Percentiles rank a stretch among this genome's conserved stretches.
Conservation (phyloP, 2,113 vertebrate genomes). For the Chelonoidis abingdonii region DNA sequence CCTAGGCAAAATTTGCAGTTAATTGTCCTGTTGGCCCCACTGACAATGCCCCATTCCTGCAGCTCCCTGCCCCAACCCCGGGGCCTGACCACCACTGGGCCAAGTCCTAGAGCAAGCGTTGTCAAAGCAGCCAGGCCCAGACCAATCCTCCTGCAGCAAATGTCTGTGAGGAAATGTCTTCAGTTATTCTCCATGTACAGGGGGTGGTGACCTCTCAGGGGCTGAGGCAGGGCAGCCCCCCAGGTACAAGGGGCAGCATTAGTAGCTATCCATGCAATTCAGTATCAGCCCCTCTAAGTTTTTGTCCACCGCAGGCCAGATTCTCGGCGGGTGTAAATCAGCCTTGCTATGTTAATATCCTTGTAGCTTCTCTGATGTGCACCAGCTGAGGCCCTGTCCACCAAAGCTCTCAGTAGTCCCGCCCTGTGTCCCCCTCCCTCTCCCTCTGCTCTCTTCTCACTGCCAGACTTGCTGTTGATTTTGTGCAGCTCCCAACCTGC, state of each 20-base stretch:
- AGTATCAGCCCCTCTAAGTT: not conserved
- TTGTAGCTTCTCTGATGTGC: not conserved
- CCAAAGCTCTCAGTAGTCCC: not conserved
- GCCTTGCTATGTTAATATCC: rapidly evolving
- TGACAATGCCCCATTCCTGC: not conserved
- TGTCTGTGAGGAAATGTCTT: not conserved
- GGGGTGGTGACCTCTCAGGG: not conserved
- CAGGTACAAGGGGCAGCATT: not conserved
- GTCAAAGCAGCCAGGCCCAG: not conserved
- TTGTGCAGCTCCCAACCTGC: conserved; percentile 60
- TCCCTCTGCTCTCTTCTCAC: not conserved
- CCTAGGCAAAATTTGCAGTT: not conserved
- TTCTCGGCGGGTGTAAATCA: not conserved
- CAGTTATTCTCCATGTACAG: not conserved
- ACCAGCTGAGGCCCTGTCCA: not conserved
- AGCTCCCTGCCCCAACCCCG: not conserved
- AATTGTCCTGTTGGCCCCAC: not conserved
- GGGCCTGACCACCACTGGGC: not conserved
- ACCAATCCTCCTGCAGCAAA: not conserved
- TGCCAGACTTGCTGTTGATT: not conserved
- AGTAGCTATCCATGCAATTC: not conserved
- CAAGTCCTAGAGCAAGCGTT: not conserved
- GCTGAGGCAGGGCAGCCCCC: not conserved
- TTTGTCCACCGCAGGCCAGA: not conserved
- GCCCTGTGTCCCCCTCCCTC: not conserved